Base-by-base conservation (phyloP, 1,140 invertebrate species). In the Neodiprion virginianus region DNA sequence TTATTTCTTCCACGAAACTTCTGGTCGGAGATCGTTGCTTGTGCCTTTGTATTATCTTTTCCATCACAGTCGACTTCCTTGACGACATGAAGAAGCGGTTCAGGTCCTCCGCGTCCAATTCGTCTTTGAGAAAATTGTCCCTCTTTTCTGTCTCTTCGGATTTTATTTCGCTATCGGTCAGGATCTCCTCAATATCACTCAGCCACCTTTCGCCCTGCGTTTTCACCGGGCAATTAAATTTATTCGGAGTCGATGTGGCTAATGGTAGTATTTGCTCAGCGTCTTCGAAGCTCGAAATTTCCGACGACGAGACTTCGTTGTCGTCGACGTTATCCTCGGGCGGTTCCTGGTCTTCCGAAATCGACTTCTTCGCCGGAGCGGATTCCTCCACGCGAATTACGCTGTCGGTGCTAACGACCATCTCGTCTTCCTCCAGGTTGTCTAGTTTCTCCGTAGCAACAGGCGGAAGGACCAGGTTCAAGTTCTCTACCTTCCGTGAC, bases 401-500 rank as follows among this genome's bases (percentile, higher is more conserved):
- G n/a, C 53, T 61, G 5, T 14, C n/a, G 5, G 8, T 61, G 53
- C 53, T 61, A 4, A 8, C 9, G 4, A 77, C n/a, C n/a, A n/a
- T n/a, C n/a, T n/a, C n/a, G n/a, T n/a, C n/a, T n/a, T n/a, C n/a
- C n/a, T n/a, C n/a, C n/a, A n/a, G n/a, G n/a, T n/a, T n/a, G n/a
- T n/a, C n/a, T n/a, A n/a, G n/a, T n/a, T n/a, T n/a, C n/a, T n/a
- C n/a, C n/a, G n/a, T n/a, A n/a, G n/a, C n/a, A n/a, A n/a, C n/a
- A n/a, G n/a, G n/a, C n/a, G n/a, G n/a, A n/a, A n/a, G n/a, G n/a
- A n/a, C n/a, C n/a, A n/a, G n/a, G n/a, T n/a, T n/a, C n/a, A n/a
- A n/a, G 40, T 84, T 84, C 3, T 79, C 68, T 0, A 82, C 70
- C 40, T 81, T 84, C 8, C 79, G 69, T 1, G 80, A 80, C 0